These are phyloP conservation scores for Atethmia centrago DNA, from an alignment of 2,888 invertebrate genomes.

Conservation along the genomic window DNA sequence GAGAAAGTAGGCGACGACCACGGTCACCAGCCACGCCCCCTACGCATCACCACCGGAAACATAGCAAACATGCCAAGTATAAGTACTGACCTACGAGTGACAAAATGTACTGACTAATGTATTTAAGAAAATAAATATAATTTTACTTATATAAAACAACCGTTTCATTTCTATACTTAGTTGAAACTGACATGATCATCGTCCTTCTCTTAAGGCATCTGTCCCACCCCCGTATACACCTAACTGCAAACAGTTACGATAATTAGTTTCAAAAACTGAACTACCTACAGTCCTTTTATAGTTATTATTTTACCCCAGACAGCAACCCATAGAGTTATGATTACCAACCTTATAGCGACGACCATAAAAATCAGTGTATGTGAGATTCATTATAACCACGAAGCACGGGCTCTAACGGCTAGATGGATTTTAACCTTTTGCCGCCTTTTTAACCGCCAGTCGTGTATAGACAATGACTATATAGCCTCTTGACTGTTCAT, in stretches of 20 bases:
- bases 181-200: not conserved
- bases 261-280: not conserved
- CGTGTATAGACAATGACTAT: no score
- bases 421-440: not conserved
- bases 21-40: constrained; percentile 86
- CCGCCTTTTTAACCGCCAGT: no score
- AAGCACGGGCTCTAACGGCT: not conserved
- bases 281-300: not conserved
- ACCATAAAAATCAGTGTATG: not conserved
- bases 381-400: not conserved
- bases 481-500: no score
- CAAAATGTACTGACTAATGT: constrained; percentile 30
- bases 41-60: constrained; percentile 83
- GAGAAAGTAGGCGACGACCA: constrained; percentile 77
- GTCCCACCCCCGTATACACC: no score
- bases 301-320: not conserved
- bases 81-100: constrained; percentile 76
- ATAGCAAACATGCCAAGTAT: constrained; percentile 85
- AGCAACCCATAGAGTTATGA: not conserved
- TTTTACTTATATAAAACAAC: constrained; percentile 25
- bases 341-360: not conserved
- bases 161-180: constrained; percentile 7
- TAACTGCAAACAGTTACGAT: not conserved
- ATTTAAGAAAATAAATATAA: constrained; percentile 63
- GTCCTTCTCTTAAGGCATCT: not conserved